Base-by-base conservation (phyloP, 1,140 invertebrate genomes). In the Formica selysi region DNA sequence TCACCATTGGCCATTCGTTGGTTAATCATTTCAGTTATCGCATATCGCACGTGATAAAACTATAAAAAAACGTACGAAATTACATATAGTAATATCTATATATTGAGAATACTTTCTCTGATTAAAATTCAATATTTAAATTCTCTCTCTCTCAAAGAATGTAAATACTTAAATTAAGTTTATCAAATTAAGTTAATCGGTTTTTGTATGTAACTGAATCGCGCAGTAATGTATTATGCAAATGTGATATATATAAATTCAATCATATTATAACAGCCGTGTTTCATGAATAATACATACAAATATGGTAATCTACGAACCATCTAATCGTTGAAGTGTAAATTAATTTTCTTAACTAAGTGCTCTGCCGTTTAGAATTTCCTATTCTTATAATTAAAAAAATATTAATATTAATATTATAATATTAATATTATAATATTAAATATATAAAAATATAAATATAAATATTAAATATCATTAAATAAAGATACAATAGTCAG, bases 311-410 rank as follows among this genome's bases (percentile, higher is more conserved):
- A 80, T 80, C 16, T 57, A 57, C 22, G 41, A 68, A 26, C 44
- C 36, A 54, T 59, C 38, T 70, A 48, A 59, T 70, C 22, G 2
- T 57, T 13, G 22, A 59, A 80, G 48, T 48, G 8, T 59, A 80
- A 80, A 80, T 70, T 70, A 80, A 70, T 70, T 70, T 57, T 41
- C 22, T 41, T 38, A 68, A 54, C 32, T 57, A 80, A 70, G 29
- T 6, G 48, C 41, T 67, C 51, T 26, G 38, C 29, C 16, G 3
- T 41, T 76, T 76, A 67, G 7, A 51, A 6, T 51, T 51, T 51
- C 19, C 5, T 70, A 10, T 6, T 29, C 11, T 13, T 7, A 11
- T 79, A 48, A 80, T 80, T 57, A 57, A 80, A 70, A 13, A 36
- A 80, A 51, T 54, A 79, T 41, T 54, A 29, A 22, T 22, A 22